A percentile compares a stretch with the other conserved stretches of the same genome.
Evolutionary conservation across 2,797 vertebrate genomes (phyloP).

Genomic region (Silurus aristotelis): DNA sequence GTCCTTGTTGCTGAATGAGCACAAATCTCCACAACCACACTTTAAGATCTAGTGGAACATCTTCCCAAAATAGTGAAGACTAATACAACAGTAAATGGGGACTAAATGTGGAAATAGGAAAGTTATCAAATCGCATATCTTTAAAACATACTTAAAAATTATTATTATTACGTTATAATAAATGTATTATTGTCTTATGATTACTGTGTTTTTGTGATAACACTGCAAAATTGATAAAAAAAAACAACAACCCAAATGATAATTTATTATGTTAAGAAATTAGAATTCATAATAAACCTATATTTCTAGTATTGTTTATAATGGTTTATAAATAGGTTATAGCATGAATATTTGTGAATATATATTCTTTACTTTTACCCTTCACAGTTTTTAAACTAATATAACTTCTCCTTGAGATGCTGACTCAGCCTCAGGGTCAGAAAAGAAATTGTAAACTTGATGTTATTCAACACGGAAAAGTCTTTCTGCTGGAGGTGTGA

Average conservation of each 20-base stretch:
- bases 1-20: too few species aligned
- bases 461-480: not conserved
- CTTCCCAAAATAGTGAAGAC: too few species aligned
- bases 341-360: not conserved
- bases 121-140: too few species aligned
- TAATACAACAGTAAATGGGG: too few species aligned
- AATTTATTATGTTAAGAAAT: not conserved
- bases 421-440: not conserved
- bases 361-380: not conserved
- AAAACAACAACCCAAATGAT: not conserved
- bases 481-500: not conserved
- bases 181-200: not conserved
- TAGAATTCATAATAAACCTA: not conserved
- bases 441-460: not conserved
- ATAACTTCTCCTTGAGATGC: not conserved
- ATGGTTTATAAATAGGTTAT: not conserved
- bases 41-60: too few species aligned
- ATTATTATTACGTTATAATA: not conserved
- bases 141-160: too few species aligned
- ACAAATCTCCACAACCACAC: too few species aligned
- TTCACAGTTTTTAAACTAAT: not conserved
- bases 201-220: not conserved
- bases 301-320: not conserved
- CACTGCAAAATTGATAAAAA: not conserved
- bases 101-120: too few species aligned